Base-by-base conservation (phyloP, 2,113 vertebrate species). In the Petrocephalus microphthalmus region DNA sequence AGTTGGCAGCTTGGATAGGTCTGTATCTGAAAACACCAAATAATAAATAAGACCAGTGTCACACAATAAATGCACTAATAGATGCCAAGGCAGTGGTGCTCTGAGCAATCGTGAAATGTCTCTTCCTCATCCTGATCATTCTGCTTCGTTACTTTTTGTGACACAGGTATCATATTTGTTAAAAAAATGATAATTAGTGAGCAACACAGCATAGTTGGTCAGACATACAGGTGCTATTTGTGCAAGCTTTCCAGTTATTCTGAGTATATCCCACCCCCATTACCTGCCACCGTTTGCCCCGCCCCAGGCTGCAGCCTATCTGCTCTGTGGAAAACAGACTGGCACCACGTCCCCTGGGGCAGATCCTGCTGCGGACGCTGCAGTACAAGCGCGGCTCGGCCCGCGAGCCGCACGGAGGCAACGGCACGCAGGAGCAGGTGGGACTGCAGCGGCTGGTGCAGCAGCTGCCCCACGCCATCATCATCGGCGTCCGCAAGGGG, bases 1-100 rank as follows among this genome's bases (percentile, higher is more conserved):
- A 96, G 97, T 98, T 94, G 97, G 96, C 95, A 98, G 96, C 95
- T 97, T 98, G 96, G 97, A 99, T 96, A 98, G 97, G 98, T 99
- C 91, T 93, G 96, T 95, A 51, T 86, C 54, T 60, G 5, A 51
- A n/a, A 67, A 5, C 49, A n/a, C n/a, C 1, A 47, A 47, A 11
- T 29, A 5, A 33, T 42, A 22, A 45, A 19, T 33, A 2, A 11
- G 5, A 22, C 81, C 8, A 29, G 19, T 85, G 51, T 19, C n/a
- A 29, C 2, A 15, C 22, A 29, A 54, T 29, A 85, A 49, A 52
- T 84, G 7, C 47, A n/a, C 13, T 52, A 19, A 19, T 49, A 84
- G 20, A 49, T 53, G 7, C n/a, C n/a, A n/a, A n/a, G n/a, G n/a
- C n/a, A n/a, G n/a, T n/a, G n/a, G n/a, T n/a, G n/a, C n/a, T n/a